Evolutionary conservation across 35 echinoderm and acorn worm species (phyloP).

Genomic region (Ophioderma brevispina): DNA sequence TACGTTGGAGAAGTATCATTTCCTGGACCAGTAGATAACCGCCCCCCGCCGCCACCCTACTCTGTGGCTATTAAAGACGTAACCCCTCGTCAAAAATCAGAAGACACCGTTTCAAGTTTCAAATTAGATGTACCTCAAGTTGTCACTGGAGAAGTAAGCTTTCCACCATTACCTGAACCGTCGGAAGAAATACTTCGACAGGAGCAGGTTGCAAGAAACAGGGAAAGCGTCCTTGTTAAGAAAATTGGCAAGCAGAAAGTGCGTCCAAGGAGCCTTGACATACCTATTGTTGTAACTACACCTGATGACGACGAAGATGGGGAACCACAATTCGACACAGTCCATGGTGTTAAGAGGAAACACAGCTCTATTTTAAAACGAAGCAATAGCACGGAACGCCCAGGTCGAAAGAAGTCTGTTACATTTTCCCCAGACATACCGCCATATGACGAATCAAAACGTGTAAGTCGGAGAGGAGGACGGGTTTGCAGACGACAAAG

Average conservation of each 20-base stretch:
- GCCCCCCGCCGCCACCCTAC: not conserved
- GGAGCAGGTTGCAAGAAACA: conserved; percentile 1
- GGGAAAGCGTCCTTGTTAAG: not conserved
- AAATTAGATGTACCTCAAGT: conserved; percentile 74
- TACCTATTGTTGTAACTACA: conserved; percentile 52
- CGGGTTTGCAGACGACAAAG: not conserved
- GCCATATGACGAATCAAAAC: conserved; percentile 20
- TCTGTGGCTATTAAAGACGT: not conserved
- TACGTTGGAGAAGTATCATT: conserved; percentile 66
- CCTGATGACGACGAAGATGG: conserved; percentile 29
- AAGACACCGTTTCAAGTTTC: not conserved
- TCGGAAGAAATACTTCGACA: not conserved
- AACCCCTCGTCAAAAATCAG: not conserved
- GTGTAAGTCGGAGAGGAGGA: not conserved
- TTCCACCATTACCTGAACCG: conserved; percentile 39
- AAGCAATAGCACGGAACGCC: conserved; percentile 62
- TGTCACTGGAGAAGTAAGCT: conserved; percentile 52
- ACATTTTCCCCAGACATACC: conserved; percentile 86
- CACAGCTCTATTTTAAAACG: conserved; percentile 82
- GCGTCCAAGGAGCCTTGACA: conserved; percentile 78
- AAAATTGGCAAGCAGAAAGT: not conserved
- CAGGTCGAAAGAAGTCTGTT: conserved; percentile 82
- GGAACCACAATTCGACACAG: conserved; percentile 21
- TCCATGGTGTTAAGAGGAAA: conserved; percentile 61
- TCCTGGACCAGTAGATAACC: conserved; percentile 34